Conservation (phyloP, 2,797 vertebrate species). For the Enteromius anoplus region DNA sequence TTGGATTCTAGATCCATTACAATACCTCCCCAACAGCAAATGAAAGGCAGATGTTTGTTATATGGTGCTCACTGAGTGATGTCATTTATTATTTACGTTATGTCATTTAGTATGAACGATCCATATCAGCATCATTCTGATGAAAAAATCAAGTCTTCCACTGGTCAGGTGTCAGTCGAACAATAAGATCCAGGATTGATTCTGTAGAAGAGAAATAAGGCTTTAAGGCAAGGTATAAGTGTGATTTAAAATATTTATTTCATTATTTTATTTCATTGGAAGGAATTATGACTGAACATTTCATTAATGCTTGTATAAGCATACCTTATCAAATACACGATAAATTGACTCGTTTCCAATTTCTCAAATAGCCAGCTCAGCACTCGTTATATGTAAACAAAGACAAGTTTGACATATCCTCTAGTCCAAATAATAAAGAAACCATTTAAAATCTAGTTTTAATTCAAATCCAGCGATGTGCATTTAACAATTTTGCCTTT, state of each 20-base stretch:
- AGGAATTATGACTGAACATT: background rate
- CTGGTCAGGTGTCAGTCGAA: constrained; percentile 5
- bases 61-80: background rate
- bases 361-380: background rate
- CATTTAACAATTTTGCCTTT: background rate
- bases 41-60: background rate
- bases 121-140: constrained; percentile 1
- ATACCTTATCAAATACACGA: background rate
- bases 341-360: background rate
- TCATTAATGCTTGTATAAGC: background rate
- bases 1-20: constrained; percentile 8
- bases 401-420: background rate
- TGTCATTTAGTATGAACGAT: background rate
- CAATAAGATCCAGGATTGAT: constrained; percentile 3
- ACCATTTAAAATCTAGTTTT: background rate
- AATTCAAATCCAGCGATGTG: background rate
- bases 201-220: constrained; percentile 48
- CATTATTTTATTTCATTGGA: background rate
- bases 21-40: constrained; percentile 4
- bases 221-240: background rate
- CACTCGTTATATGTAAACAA: background rate
- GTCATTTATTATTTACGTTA: constrained; percentile 1
- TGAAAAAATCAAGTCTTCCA: constrained; percentile 22
- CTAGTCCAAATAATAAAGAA: background rate
- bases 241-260: background rate